Conservation (phyloP, 2,113 vertebrate genomes). For the Puma concolor region DNA sequence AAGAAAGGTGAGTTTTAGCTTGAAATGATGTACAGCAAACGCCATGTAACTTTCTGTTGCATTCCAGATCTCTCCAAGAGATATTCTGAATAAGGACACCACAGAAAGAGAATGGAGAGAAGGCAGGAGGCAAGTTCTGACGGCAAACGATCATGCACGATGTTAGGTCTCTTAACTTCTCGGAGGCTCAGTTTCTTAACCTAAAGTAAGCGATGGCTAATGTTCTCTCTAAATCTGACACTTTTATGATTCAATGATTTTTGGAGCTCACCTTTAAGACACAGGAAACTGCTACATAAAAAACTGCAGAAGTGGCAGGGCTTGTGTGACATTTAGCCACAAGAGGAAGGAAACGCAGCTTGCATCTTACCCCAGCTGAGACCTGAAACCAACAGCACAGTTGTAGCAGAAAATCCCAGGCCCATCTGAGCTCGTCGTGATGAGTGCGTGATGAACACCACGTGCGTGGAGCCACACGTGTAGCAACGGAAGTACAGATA, state of each 20-base stretch:
- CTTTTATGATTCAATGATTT: not conserved
- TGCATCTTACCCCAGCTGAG: not conserved
- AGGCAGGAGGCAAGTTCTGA: not conserved
- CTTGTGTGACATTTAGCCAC: not conserved
- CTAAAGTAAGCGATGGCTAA: not conserved
- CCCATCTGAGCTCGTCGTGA: not conserved
- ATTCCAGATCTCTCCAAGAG: not conserved
- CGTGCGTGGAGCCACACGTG: not conserved
- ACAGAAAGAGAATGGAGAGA: not conserved
- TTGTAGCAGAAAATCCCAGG: not conserved
- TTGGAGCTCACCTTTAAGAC: conserved; percentile 17
- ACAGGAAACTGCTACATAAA: not conserved
- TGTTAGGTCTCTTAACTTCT: not conserved
- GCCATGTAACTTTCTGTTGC: not conserved
- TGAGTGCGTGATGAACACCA: not conserved
- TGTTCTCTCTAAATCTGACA: not conserved
- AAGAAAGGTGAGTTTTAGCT: not conserved
- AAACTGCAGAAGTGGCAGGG: not conserved
- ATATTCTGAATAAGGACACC: accelerated
- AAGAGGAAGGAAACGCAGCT: conserved; percentile 22
- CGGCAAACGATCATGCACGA: accelerated
- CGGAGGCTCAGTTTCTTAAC: not conserved
- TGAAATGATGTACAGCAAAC: not conserved
- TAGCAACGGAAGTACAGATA: not conserved
- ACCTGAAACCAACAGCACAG: not conserved